phyloP scores from a whole-genome alignment of 2,888 invertebrate species.

The Argyresthia albistria region DNA sequence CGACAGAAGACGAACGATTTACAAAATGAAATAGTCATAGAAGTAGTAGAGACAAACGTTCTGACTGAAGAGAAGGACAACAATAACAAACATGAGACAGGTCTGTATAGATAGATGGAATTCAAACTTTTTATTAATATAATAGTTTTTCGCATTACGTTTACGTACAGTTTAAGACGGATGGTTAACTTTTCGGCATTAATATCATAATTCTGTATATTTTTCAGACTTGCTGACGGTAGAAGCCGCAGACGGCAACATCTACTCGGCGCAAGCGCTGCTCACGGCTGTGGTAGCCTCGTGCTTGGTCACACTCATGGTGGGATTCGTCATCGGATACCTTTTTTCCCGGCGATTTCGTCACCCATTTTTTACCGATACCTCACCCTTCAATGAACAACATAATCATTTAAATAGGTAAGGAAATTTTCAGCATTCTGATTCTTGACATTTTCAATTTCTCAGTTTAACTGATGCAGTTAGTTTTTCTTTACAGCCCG shows the following conservation, averaged over 20 bases:
- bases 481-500: constrained; percentile 35
- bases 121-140: too few species aligned
- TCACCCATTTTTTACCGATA: constrained; percentile 80
- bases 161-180: not conserved
- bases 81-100: constrained; percentile 61
- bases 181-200: not conserved
- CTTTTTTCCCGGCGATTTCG: constrained; percentile 85
- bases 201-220: constrained; percentile 1
- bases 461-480: not conserved
- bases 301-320: constrained; percentile 83
- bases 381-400: constrained; percentile 83
- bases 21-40: constrained; percentile 77
- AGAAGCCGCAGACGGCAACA: constrained; percentile 75
- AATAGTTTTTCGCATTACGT: too few species aligned
- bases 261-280: constrained; percentile 85
- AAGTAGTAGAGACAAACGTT: constrained; percentile 76
- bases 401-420: constrained; percentile 84
- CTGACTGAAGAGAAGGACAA: constrained; percentile 70
- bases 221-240: constrained; percentile 55
- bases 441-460: not conserved
- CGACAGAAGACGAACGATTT: constrained; percentile 70
- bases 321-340: constrained; percentile 89
- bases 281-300: constrained; percentile 86
- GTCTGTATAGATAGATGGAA: constrained; percentile 20
- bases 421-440: constrained; percentile 5